Evolutionary conservation across 2,888 invertebrate genomes (phyloP), one percentile per base, ranked within the genome.

Genomic region (Pecten maximus): DNA sequence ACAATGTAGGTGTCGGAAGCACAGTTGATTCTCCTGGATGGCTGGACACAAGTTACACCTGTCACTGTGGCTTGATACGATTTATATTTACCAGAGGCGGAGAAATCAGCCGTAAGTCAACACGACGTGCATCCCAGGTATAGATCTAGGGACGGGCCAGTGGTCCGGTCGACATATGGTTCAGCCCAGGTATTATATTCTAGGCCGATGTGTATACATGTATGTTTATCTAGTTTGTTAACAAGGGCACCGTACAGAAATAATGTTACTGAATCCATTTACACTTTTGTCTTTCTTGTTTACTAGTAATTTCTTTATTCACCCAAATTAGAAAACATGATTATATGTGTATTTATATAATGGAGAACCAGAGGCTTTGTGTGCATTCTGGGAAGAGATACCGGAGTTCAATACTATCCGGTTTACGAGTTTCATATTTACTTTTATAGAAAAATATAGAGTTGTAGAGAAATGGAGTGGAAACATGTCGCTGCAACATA

Each of bases 1-100:
- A 54, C 54, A 60, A 54, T n/a, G 40, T 86, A 48, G 87, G 89
- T 54, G 19, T 90, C 74, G 74, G 74, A 74, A 35, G 74, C 19
- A 54, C 50, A 3, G 50, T 54, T 54, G 74, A 74, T 2, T 74
- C 74, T 74, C 74, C 35, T 35, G 35, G 16, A 35, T 12, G 8
- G 10, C 74, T 35, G 28, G 74, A 74, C 35, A 0, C 28, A 35
- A 6, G 74, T 35, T 74, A 74, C 74, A 74, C 74, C 74, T 74
- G 74, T 74, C 74, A 74, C 74, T 1, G 74, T 19, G 35, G 23
- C 35, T 74, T 74, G 74, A 74, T 74, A 35, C 35, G 74, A 74
- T 74, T 74, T 74, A 74, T 74, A 74, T 74, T 74, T 8, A 74
- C 74, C 10, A 74, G 2, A 16, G 74, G 74, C 74, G 74, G 74